Conservation (phyloP, 2,113 vertebrate genomes). For the Pitta sordida region DNA sequence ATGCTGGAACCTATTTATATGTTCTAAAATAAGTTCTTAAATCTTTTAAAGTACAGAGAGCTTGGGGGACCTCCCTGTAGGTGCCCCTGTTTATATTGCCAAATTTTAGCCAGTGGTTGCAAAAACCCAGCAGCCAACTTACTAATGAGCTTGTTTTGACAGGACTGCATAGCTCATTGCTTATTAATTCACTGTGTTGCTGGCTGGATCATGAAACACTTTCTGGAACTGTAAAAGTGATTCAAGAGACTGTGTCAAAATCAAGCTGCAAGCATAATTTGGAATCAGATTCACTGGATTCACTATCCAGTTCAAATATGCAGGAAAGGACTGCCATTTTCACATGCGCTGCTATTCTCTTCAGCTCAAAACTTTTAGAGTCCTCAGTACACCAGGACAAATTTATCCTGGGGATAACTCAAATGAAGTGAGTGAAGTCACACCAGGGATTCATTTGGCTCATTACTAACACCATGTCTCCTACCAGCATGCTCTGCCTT, state of each 20-base stretch:
- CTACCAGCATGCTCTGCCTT: background rate
- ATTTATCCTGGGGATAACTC: constrained; percentile 28
- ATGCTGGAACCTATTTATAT: background rate
- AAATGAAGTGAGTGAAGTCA: constrained; percentile 37
- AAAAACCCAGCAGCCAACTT: constrained; percentile 42
- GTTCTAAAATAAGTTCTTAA: constrained; percentile 24
- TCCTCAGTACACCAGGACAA: background rate
- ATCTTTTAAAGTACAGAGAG: constrained; percentile 21
- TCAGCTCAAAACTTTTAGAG: constrained; percentile 4
- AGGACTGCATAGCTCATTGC: constrained; percentile 44
- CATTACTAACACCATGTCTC: constrained; percentile 27
- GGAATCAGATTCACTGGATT: background rate
- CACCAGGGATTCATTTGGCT: constrained; percentile 40
- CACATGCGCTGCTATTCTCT: background rate
- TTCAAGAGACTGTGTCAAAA: constrained; percentile 31
- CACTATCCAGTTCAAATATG: background rate
- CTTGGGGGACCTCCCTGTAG: constrained; percentile 39
- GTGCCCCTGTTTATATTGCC: constrained; percentile 36
- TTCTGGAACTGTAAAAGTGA: constrained; percentile 42
- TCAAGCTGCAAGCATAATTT: background rate
- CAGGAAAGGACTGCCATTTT: background rate
- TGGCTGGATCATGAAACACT: constrained; percentile 43
- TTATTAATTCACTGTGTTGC: constrained; percentile 38
- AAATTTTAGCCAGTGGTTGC: constrained; percentile 43
- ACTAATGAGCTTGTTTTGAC: constrained; percentile 64